Base-by-base conservation (phyloP, 1,140 invertebrate genomes). In the Cheumatopsyche charites region DNA sequence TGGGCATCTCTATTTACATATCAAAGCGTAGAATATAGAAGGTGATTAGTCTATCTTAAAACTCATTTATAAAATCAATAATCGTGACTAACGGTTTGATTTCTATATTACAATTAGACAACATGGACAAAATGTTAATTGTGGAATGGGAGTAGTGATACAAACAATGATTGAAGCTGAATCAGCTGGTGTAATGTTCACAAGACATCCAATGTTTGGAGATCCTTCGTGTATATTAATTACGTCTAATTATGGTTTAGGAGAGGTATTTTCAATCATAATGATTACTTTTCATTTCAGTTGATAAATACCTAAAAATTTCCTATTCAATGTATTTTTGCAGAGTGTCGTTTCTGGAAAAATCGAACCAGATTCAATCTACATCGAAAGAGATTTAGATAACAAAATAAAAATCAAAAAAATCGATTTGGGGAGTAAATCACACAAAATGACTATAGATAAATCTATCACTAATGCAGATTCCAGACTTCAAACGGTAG, bases 1-100 rank as follows among this genome's bases (percentile, higher is more conserved):
- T 95, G 93, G 93, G 90, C 88, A 0, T 94, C 93, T 0, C 86
- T 93, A 41, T 94, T 89, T 78, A 85, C 90, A 0, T 89, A 86
- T 73, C 89, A 90, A 73, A 92, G 92, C 73, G 87, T 93, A 0
- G 84, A 89, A 75, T 95, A 95, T 77, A 80, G 90, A 70, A 86
- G 88, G 87, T 88, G 82, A 78, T 71, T 23, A 25, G 12, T 69
- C 3, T 55, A 69, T 36, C 9, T 36, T 36, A 3, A 36, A 36
- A 4, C 3, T 4, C 3, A 42, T 43, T 29, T 7, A n/a, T 69
- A 2, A 36, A 19, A 17, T 36, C 9, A 36, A 36, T 36, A 4
- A 36, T 36, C 29, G 9, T n/a, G n/a, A n/a, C n/a, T n/a, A n/a
- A n/a, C n/a, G n/a, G n/a, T n/a, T n/a, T n/a, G n/a, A n/a, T n/a